Percentiles rank a stretch among this genome's conserved stretches.
phyloP scores from a whole-genome alignment of 2,113 vertebrate genomes.

The Ariopsis seemanni region DNA sequence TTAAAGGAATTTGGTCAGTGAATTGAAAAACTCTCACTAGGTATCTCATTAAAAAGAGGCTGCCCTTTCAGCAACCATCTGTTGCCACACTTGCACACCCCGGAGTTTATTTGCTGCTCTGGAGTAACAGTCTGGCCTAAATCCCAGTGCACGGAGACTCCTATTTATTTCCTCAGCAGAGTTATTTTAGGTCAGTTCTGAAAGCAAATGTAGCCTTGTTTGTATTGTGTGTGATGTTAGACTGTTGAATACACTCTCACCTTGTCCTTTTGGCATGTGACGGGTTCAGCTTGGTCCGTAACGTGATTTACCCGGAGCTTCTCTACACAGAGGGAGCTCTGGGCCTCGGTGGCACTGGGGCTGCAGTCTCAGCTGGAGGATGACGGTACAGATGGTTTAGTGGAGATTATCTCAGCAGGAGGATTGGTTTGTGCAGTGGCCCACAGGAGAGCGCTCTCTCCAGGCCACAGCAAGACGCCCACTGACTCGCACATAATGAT shows the following conservation, averaged over 20 bases:
- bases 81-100: constrained; percentile 26
- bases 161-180: neutral
- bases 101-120: neutral
- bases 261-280: neutral
- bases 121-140: neutral
- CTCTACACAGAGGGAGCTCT: constrained; percentile 7
- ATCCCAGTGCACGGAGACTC: neutral
- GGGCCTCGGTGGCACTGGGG: neutral
- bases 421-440: constrained; percentile 64
- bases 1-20: constrained; percentile 4
- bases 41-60: constrained; percentile 47
- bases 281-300: neutral
- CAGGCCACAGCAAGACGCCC: constrained; percentile 49
- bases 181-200: neutral
- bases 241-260: neutral
- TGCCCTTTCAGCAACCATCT: constrained; percentile 49
- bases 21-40: constrained; percentile 41
- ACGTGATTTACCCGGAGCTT: neutral
- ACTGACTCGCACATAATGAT: constrained; percentile 18
- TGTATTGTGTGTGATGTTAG: neutral
- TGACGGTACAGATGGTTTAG: constrained; percentile 77
- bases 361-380: constrained; percentile 49
- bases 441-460: constrained; percentile 60
- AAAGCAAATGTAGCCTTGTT: neutral
- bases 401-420: constrained; percentile 81